phyloP scores from a whole-genome alignment of 2,797 vertebrate genomes.

The Amazona finschi region DNA sequence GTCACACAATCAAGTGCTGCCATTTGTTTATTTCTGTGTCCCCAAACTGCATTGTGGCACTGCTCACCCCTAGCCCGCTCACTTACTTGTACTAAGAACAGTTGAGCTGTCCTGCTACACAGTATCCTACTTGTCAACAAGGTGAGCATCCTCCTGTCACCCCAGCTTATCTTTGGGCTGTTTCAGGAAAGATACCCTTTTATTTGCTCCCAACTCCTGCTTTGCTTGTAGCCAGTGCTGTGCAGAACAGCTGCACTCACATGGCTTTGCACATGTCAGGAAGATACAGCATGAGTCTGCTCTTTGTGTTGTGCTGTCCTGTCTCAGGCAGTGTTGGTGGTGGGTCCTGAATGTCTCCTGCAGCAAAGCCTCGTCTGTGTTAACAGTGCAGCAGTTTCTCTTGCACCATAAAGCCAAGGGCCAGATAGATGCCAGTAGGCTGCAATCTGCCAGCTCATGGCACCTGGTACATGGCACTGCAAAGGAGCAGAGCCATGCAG shows the following conservation, averaged over 20 bases:
- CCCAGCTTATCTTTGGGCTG: not conserved
- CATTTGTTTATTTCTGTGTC: not conserved
- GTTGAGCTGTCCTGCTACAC: not conserved
- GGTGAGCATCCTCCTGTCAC: not conserved
- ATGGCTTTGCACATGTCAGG: not conserved
- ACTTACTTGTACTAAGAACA: not conserved
- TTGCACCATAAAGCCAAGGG: not conserved
- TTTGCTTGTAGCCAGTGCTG: not conserved
- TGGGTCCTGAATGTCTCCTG: not conserved
- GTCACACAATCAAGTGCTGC: not conserved
- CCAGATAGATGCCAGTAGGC: fast-evolving
- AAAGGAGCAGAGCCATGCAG: not conserved
- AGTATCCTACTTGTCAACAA: fast-evolving
- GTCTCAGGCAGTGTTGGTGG: not conserved
- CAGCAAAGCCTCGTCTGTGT: not conserved
- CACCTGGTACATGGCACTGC: not conserved
- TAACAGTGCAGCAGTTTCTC: not conserved
- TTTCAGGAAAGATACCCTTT: not conserved
- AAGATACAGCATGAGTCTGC: not conserved
- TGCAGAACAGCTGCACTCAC: not conserved
- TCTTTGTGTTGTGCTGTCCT: not conserved
- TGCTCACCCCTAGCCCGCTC: not conserved
- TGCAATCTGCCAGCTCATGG: not conserved
- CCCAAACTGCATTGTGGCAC: not conserved
- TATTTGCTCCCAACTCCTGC: not conserved